Conservation (phyloP, 2,113 vertebrate species). For the Pachypanchax playfairii region DNA sequence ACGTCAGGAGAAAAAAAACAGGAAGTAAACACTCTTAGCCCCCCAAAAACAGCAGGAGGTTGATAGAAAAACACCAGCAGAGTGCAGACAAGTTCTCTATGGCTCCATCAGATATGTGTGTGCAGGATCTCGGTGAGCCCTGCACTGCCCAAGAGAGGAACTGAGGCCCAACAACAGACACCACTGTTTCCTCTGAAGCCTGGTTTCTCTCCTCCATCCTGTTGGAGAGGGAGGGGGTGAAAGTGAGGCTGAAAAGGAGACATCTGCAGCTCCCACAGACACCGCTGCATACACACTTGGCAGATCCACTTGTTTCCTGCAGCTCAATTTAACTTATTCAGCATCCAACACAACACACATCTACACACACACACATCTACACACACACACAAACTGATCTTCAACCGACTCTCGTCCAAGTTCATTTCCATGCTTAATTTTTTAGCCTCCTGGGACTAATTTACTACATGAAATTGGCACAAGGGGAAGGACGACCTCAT, state of each 20-base stretch:
- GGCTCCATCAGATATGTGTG: slow-evolving; percentile 15
- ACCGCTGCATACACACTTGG: no score
- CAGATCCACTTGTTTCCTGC: slow-evolving; percentile 7
- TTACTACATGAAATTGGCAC: not conserved
- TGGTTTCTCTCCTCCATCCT: slow-evolving; percentile 17
- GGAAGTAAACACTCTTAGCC: slow-evolving; percentile 40
- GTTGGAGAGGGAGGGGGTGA: slow-evolving; percentile 31
- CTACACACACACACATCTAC: not conserved
- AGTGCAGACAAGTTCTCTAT: slow-evolving; percentile 4
- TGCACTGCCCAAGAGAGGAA: slow-evolving; percentile 42
- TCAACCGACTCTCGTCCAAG: not conserved
- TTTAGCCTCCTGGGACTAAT: not conserved
- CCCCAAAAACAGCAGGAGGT: slow-evolving; percentile 14
- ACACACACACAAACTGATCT: not conserved
- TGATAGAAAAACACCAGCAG: slow-evolving; percentile 14
- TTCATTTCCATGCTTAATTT: not conserved
- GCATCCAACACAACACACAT: slow-evolving; percentile 14
- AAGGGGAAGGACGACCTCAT: not conserved
- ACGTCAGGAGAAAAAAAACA: slow-evolving; percentile 8
- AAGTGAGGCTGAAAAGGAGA: slow-evolving; percentile 72
- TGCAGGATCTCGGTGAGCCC: slow-evolving; percentile 10
- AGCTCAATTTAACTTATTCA: slow-evolving; percentile 15
- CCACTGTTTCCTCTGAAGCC: slow-evolving; percentile 71
- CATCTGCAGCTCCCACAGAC: slow-evolving; percentile 74
- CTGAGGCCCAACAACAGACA: slow-evolving; percentile 73